These are phyloP conservation scores for Rhorus exstirpatorius DNA, from an alignment of 2,888 invertebrate species.

Conservation along the genomic window DNA sequence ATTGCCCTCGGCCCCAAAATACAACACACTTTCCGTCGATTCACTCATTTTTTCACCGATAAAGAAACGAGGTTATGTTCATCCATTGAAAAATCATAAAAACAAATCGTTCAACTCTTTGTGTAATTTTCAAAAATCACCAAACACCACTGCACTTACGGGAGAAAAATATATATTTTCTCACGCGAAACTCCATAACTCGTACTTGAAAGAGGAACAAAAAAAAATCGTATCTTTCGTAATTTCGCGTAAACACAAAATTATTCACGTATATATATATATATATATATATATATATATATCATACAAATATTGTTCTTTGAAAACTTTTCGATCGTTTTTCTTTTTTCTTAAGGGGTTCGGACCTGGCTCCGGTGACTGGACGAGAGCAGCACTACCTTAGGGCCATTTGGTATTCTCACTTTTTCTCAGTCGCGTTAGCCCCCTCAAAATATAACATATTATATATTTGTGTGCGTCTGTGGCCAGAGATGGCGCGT, in stretches of 20 bases:
- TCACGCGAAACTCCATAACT: too few relatives aligned
- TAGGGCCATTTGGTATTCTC: background rate
- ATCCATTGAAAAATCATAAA: slow-evolving; percentile 29
- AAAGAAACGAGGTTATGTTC: slow-evolving; percentile 55
- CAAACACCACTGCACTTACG: background rate
- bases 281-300: background rate
- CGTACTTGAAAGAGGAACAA: too few relatives aligned
- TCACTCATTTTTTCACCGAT: slow-evolving; percentile 65
- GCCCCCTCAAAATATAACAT: slow-evolving; percentile 35
- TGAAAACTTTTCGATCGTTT: slow-evolving; percentile 40
- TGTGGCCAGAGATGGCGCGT: slow-evolving; percentile 83
- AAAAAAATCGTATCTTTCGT: slow-evolving; percentile 21
- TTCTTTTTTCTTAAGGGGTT: too few relatives aligned
- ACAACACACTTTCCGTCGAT: slow-evolving; percentile 54
- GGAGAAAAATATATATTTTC: too few relatives aligned
- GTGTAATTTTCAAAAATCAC: slow-evolving; percentile 2
- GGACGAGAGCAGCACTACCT: too few relatives aligned
- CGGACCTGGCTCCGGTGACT: too few relatives aligned
- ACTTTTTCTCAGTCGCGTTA: background rate
- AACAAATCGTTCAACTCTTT: background rate
- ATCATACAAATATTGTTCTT: slow-evolving; percentile 28
- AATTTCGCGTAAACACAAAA: slow-evolving; percentile 39
- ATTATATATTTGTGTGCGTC: slow-evolving; percentile 72
- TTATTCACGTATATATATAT: background rate
- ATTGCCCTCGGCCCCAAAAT: slow-evolving; percentile 53